Conservation (phyloP, 2,797 vertebrate genomes). For the Lepilemur septentrionalis region DNA sequence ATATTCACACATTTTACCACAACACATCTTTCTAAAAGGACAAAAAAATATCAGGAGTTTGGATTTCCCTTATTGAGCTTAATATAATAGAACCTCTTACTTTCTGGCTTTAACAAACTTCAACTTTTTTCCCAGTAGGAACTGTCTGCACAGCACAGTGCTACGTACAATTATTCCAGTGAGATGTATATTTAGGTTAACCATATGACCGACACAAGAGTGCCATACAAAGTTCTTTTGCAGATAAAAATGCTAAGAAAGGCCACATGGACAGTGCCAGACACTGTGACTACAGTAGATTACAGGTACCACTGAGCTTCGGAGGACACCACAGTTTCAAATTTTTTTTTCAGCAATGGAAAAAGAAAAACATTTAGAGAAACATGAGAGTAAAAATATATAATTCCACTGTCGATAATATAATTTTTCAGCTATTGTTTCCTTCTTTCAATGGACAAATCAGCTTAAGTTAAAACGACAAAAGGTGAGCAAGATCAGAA, state of each 20-base stretch:
- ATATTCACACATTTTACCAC: conserved; percentile 62
- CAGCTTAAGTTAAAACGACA: conserved; percentile 79
- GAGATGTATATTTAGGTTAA: conserved; percentile 1
- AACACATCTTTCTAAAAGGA: conserved; percentile 57
- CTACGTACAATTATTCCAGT: conserved; percentile 17
- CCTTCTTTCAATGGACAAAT: conserved; percentile 63
- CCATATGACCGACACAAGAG: conserved; percentile 30
- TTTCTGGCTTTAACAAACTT: conserved; percentile 25
- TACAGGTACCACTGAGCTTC: conserved; percentile 60
- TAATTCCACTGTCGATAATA: conserved; percentile 41
- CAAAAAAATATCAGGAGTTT: not conserved
- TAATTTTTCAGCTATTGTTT: conserved; percentile 40
- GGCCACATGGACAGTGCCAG: conserved; percentile 63
- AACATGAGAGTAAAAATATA: conserved; percentile 66
- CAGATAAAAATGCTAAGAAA: conserved; percentile 75
- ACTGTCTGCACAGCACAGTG: conserved; percentile 26
- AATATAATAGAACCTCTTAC: not conserved
- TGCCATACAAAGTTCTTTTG: conserved; percentile 61
- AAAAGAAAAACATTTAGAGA: conserved; percentile 63
- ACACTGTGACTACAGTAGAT: conserved; percentile 61
- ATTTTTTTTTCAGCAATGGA: conserved; percentile 63
- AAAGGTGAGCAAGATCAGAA: conserved; percentile 47
- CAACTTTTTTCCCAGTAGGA: conserved; percentile 16
- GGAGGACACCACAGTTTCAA: conserved; percentile 49
- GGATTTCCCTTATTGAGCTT: conserved; percentile 6